Evolutionary conservation across 2,888 invertebrate genomes (phyloP).

Genomic region (Crioceris asparagi): DNA sequence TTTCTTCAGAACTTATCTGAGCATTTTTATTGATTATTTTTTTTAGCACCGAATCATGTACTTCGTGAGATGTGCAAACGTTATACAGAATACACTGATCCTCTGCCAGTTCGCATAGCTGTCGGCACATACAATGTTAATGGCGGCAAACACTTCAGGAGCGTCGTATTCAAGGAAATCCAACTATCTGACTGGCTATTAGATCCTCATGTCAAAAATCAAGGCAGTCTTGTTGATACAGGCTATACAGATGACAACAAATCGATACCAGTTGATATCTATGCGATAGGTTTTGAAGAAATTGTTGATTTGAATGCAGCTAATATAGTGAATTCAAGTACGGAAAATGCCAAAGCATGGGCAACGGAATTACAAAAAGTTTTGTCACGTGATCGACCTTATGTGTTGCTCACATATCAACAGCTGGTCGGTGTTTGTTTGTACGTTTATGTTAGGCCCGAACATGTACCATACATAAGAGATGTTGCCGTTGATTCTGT

Average conservation of each 20-base stretch:
- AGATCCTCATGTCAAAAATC: constrained; percentile 61
- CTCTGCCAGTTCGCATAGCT: constrained; percentile 63
- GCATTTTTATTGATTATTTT: not conserved
- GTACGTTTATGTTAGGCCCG: constrained; percentile 85
- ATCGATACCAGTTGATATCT: constrained; percentile 73
- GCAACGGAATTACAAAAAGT: constrained; percentile 90
- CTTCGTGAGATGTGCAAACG: constrained; percentile 77
- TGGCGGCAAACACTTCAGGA: constrained; percentile 96
- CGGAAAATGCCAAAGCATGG: constrained; percentile 90
- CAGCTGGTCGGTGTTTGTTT: constrained; percentile 97
- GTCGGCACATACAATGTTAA: constrained; percentile 99
- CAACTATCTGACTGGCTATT: constrained; percentile 82
- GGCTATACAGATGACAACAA: constrained; percentile 37
- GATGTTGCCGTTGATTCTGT: constrained; percentile 93
- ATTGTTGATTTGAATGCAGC: constrained; percentile 98
- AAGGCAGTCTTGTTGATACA: constrained; percentile 38
- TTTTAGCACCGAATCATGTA: constrained; percentile 64
- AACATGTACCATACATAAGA: constrained; percentile 76
- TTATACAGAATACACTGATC: constrained; percentile 64
- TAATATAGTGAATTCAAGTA: constrained; percentile 93
- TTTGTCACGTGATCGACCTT: constrained; percentile 70
- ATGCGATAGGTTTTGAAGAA: constrained; percentile 97
- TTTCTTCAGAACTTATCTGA: not conserved
- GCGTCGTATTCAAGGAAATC: constrained; percentile 86
- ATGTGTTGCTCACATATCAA: constrained; percentile 83